phyloP scores from a whole-genome alignment of 2,888 invertebrate species.

The Chloromyia formosa region DNA sequence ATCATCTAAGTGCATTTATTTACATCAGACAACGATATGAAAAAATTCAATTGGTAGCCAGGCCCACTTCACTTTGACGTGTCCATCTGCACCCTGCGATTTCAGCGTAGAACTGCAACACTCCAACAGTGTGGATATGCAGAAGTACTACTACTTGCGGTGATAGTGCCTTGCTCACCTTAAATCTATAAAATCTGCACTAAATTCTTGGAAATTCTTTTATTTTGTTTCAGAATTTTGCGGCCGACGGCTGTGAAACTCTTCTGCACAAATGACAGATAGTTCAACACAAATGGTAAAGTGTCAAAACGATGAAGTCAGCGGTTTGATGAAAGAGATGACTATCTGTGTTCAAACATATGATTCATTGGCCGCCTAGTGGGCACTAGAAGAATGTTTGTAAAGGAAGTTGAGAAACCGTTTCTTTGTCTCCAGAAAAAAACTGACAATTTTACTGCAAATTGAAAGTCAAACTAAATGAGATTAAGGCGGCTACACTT shows the following conservation, averaged over 20 bases:
- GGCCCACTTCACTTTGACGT: neutral
- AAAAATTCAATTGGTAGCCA: neutral
- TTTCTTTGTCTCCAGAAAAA: too few species aligned
- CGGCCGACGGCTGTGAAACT: neutral
- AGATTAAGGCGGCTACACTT: too few species aligned
- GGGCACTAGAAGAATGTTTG: neutral
- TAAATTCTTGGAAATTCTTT: neutral
- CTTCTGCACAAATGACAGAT: constrained; percentile 19
- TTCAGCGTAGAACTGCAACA: too few species aligned
- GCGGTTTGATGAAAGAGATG: neutral
- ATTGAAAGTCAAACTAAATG: too few species aligned
- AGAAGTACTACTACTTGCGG: too few species aligned
- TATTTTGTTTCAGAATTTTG: neutral
- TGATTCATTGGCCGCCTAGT: constrained; percentile 7
- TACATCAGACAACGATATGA: neutral
- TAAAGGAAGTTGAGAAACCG: too few species aligned
- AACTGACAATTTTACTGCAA: too few species aligned
- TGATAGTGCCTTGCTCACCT: neutral
- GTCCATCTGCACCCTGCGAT: neutral
- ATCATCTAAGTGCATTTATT: too few species aligned
- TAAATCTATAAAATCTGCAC: neutral
- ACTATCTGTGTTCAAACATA: constrained; percentile 6
- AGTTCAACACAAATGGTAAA: neutral
- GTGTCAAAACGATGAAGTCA: constrained; percentile 31
- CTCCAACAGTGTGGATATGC: too few species aligned